Base-by-base conservation (phyloP, 2,888 invertebrate genomes). In the Capitulum mitella region DNA sequence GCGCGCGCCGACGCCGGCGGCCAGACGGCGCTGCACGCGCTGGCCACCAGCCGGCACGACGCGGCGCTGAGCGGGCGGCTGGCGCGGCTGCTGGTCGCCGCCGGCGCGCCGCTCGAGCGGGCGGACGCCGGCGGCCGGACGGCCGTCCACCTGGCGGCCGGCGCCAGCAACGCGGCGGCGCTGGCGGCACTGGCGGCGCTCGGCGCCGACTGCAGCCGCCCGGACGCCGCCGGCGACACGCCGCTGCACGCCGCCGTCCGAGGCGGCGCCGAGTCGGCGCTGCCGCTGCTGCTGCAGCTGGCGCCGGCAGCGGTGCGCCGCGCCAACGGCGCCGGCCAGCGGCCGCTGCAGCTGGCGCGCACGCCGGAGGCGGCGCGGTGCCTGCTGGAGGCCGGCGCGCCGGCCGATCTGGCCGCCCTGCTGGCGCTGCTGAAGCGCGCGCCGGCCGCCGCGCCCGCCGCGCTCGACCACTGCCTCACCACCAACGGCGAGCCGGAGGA, bases 401-500 rank as follows among this genome's bases (percentile, higher is more conserved):
- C 86, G 3, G 82, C 88, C 3, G 86, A 86, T 5, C 84, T 84
- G 3, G 85, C 88, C 77, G 88, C 88, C 22, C 85, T 89, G 32
- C 88, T 88, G 80, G 87, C 88, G 85, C 85, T 89, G 34, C 84
- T 88, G n/a, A 86, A 87, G 80, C 88, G 87, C 80, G 82, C 88
- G 76, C 87, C 89, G 0, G 88, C 88, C 81, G 88, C 89, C 5
- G 87, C 87, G 40, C 86, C 88, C 82, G 87, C 88, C 14, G 84
- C 88, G 0, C 87, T 89, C 64, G 88, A 89, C 84, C 86, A 87
- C 0, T 87, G 86, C 77, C 87, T 89, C 74, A 85, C 85, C 1
- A 86, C 87, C 12, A 89, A 89, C 81, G 86, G 86, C 0, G 85
- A 85, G 74, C 87, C 86, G 78, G 82, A 87, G 14, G 86, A 86